Percentiles rank a stretch among this genome's conserved stretches.
phyloP scores from a whole-genome alignment of 2,113 vertebrate genomes.

The Choloepus hoffmanni region DNA sequence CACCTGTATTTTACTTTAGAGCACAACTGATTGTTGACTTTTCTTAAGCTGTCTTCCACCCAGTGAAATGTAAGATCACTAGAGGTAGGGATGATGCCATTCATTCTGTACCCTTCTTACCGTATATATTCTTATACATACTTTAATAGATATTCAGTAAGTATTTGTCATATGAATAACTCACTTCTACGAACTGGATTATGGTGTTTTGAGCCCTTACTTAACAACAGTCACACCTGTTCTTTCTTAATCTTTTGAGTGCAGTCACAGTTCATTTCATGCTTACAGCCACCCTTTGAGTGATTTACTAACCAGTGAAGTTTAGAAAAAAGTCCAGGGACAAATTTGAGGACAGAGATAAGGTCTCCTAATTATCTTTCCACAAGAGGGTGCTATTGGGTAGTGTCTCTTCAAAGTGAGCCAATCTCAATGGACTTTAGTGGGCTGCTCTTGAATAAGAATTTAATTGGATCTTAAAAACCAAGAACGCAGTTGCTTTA shows the following conservation, averaged over 20 bases:
- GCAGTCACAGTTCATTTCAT: not conserved
- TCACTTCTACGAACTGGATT: not conserved
- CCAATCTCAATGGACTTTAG: not conserved
- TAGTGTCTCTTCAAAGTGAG: constrained; percentile 52
- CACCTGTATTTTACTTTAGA: not conserved
- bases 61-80: not conserved
- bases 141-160: constrained; percentile 5
- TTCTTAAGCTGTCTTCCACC: not conserved
- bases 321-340: not conserved
- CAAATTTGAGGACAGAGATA: not conserved
- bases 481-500: not conserved
- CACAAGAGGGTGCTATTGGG: constrained; percentile 71
- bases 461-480: constrained; percentile 56
- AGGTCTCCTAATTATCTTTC: constrained; percentile 7
- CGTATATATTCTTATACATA: not conserved
- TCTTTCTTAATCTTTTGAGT: constrained; percentile 35
- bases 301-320: not conserved
- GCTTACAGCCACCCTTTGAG: not conserved
- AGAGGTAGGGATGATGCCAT: not conserved
- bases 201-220: not conserved
- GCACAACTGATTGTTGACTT: not conserved
- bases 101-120: not conserved
- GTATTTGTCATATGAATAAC: not conserved
- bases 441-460: constrained; percentile 12
- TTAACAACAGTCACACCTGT: not conserved